phyloP scores from a whole-genome alignment of 2,888 invertebrate species.

The Dione juno region DNA sequence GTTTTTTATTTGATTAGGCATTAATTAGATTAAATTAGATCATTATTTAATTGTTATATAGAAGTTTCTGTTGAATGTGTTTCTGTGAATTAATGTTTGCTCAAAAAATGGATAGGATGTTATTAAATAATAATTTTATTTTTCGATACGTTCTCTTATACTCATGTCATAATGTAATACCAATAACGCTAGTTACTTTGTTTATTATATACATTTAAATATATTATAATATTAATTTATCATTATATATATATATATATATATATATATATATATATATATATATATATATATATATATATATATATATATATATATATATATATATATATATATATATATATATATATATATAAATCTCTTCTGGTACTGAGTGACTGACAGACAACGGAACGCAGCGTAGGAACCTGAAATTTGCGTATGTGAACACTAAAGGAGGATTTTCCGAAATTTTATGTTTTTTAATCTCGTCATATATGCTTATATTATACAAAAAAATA shows the following conservation, averaged over 20 bases:
- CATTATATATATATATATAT: background rate
- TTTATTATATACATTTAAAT: background rate
- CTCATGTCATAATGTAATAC: background rate
- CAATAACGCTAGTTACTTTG: no score
- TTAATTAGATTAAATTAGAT: constrained; percentile 4
- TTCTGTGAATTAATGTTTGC: no score
- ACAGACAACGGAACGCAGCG: no score
- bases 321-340: background rate
- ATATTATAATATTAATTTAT: no score
- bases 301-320: background rate
- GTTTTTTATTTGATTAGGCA: constrained; percentile 14
- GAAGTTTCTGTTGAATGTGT: background rate
- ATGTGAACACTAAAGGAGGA: no score
- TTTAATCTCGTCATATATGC: no score
- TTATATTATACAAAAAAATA: no score
- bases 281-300: background rate
- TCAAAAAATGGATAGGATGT: background rate
- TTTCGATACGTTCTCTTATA: background rate
- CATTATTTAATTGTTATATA: background rate
- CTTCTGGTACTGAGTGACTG: no score
- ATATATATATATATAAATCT: background rate
- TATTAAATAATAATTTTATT: background rate
- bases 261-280: background rate
- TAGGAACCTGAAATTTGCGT: no score
- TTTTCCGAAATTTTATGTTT: no score